Evolutionary conservation across 2,797 vertebrate species (phyloP).

Genomic region (Otolemur crassicaudatus): DNA sequence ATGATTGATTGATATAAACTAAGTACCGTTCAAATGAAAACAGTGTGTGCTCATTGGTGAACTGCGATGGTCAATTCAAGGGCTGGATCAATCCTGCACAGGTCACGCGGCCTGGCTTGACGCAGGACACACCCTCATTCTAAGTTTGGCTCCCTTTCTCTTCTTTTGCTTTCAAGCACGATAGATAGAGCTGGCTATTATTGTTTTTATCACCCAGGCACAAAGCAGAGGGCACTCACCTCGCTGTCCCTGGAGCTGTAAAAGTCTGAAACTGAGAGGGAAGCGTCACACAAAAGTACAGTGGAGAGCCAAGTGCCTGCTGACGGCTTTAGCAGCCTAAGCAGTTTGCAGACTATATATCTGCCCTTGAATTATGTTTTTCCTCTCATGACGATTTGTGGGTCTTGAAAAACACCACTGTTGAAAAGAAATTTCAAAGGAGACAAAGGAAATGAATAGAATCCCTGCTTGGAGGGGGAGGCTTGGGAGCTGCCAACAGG

Average conservation of each 20-base stretch:
- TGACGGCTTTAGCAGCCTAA: constrained; percentile 33
- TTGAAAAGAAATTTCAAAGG: constrained; percentile 67
- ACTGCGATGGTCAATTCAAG: not conserved
- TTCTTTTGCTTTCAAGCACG: not conserved
- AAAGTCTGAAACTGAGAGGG: not conserved
- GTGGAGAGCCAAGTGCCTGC: rapidly evolving
- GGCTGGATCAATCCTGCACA: rapidly evolving
- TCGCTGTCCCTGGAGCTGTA: rapidly evolving
- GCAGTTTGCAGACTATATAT: constrained; percentile 62
- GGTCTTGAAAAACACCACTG: constrained; percentile 38
- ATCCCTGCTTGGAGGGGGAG: constrained; percentile 65
- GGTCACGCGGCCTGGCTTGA: not conserved
- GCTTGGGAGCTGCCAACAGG: constrained; percentile 83
- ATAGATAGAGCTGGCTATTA: rapidly evolving
- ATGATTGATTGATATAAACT: not conserved
- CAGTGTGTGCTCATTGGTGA: not conserved
- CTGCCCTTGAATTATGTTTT: constrained; percentile 70
- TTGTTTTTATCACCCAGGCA: not conserved
- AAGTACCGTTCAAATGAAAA: constrained; percentile 29
- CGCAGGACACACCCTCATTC: not conserved
- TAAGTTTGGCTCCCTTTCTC: rapidly evolving
- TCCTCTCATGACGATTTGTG: constrained; percentile 62
- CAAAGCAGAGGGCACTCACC: not conserved
- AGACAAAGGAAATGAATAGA: constrained; percentile 75
- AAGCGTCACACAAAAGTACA: not conserved